Conservation (phyloP, 2,113 vertebrate species). For the Oncorhynchus mykiss region DNA sequence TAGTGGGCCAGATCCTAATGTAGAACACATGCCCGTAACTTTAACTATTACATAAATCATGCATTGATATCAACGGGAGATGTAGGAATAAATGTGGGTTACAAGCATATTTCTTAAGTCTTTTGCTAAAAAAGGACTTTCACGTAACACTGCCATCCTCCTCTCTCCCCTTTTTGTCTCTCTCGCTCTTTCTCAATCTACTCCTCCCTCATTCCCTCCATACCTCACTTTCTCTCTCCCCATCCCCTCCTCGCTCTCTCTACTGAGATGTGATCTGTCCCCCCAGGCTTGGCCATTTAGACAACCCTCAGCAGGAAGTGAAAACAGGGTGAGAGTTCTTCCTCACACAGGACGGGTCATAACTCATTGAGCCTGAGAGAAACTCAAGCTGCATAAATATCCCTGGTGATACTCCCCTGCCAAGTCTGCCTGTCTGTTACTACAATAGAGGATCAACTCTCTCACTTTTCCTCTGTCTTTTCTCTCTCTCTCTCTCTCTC, state of each 20-base stretch:
- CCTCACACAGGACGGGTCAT: neutral
- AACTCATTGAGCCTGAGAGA: neutral
- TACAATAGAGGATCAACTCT: neutral
- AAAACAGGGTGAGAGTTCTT: slow-evolving; percentile 19
- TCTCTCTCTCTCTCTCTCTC: too few species aligned
- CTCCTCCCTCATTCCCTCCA: too few species aligned
- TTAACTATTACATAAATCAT: too few species aligned
- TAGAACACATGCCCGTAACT: neutral
- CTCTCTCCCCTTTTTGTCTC: neutral
- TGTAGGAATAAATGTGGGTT: too few species aligned
- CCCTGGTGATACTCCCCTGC: neutral
- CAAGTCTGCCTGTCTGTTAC: neutral
- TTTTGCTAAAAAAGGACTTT: neutral
- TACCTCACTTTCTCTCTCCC: too few species aligned
- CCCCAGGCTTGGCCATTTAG: neutral
- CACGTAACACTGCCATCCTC: neutral
- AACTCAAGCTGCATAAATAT: neutral
- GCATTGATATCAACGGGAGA: too few species aligned
- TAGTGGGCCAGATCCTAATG: too few species aligned
- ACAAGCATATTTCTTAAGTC: too few species aligned
- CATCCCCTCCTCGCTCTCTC: neutral
- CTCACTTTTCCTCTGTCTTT: too few species aligned
- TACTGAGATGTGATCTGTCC: neutral
- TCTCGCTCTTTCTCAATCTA: too few species aligned
- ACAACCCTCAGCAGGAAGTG: slow-evolving; percentile 10